These are phyloP conservation scores for Diploptera punctata DNA, from an alignment of 2,888 invertebrate genomes.

Conservation along the genomic window DNA sequence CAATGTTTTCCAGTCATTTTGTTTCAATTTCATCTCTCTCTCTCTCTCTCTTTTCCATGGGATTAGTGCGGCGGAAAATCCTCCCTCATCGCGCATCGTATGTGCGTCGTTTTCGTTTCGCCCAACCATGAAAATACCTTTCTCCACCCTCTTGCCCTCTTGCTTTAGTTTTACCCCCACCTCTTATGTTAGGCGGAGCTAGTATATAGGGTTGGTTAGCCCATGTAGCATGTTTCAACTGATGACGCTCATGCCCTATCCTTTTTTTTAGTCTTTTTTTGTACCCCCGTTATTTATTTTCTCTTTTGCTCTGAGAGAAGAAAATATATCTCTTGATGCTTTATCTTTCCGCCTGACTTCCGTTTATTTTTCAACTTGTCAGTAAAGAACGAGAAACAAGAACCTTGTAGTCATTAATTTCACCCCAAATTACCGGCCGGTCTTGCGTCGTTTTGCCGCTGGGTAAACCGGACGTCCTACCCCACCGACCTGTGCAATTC, in stretches of 20 bases:
- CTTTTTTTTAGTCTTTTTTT: neutral
- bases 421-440: slow-evolving; percentile 38
- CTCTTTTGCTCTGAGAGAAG: slow-evolving; percentile 38
- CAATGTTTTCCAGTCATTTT: slow-evolving; percentile 20
- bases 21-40: slow-evolving; percentile 12
- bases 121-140: slow-evolving; percentile 24
- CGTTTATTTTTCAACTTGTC: slow-evolving; percentile 41
- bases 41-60: slow-evolving; percentile 5
- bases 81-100: slow-evolving; percentile 13
- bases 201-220: neutral
- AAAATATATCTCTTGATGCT: slow-evolving; percentile 42
- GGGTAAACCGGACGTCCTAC: neutral
- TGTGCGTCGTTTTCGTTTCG: slow-evolving; percentile 21
- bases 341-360: slow-evolving; percentile 40
- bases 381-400: slow-evolving; percentile 37
- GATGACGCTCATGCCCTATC: slow-evolving; percentile 9
- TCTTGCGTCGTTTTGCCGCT: neutral
- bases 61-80: slow-evolving; percentile 13
- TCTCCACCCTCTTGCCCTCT: slow-evolving; percentile 13
- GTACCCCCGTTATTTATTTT: slow-evolving; percentile 29
- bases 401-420: slow-evolving; percentile 37
- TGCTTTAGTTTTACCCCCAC: slow-evolving; percentile 18
- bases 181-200: slow-evolving; percentile 24
- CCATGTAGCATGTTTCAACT: neutral
- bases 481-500: neutral